These are phyloP conservation scores for Amphiprion percula DNA, from an alignment of 2,113 vertebrate species.

Conservation along the genomic window DNA sequence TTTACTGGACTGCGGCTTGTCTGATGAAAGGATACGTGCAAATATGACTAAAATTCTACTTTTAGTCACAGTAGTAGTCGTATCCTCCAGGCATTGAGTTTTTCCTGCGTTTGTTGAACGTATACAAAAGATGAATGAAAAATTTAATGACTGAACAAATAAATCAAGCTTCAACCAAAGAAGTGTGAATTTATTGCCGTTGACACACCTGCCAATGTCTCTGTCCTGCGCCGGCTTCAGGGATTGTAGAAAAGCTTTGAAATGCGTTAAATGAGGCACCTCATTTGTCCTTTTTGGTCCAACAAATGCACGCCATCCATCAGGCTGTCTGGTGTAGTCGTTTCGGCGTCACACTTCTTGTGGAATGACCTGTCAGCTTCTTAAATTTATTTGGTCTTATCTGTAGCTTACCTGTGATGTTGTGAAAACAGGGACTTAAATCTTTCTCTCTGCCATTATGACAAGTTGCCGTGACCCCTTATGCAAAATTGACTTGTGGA, in stretches of 20 bases:
- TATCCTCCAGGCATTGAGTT: not conserved
- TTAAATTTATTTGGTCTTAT: constrained; percentile 83
- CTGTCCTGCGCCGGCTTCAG: constrained; percentile 36
- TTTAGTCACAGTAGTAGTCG: not conserved
- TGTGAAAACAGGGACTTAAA: constrained; percentile 75
- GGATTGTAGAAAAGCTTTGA: constrained; percentile 57
- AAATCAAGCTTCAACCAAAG: constrained; percentile 10
- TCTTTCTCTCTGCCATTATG: constrained; percentile 57
- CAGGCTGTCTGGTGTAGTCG: constrained; percentile 72
- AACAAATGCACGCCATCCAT: constrained; percentile 74
- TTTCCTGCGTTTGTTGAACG: constrained; percentile 18
- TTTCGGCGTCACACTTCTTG: constrained; percentile 73
- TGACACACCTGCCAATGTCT: constrained; percentile 60
- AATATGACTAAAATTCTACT: constrained; percentile 1
- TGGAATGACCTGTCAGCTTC: constrained; percentile 82
- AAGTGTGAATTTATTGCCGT: constrained; percentile 58
- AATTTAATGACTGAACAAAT: constrained; percentile 23
- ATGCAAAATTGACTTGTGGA: constrained; percentile 52
- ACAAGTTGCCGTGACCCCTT: constrained; percentile 55
- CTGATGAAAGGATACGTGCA: not conserved
- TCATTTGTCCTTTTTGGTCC: constrained; percentile 79
- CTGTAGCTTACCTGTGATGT: constrained; percentile 78
- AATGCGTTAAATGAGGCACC: constrained; percentile 72
- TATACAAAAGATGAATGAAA: not conserved
- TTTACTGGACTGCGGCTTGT: not conserved